Base-by-base conservation (phyloP, 2,888 invertebrate genomes). In the Sericinus montela region DNA sequence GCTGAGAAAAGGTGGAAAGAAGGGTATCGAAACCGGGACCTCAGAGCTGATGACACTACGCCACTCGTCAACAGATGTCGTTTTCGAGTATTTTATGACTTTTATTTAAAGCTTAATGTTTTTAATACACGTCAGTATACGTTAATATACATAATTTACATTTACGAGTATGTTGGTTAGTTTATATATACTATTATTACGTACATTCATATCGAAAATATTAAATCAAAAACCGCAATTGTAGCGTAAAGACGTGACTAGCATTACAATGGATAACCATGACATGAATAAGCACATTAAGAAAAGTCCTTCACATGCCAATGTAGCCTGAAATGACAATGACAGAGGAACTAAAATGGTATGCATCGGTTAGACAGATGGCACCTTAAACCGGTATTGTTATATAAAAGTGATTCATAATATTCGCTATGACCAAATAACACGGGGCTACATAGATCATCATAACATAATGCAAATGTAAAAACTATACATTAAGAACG, bases 301-400 rank as follows among this genome's bases (percentile, higher is more conserved):
- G 25, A 15, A 35, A 39, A 34, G 32, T 6, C 30, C 15, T 1
- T 7, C 14, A 15, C 41, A 37, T 15, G 37, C 41, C 6, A 42
- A 30, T 15, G n/a, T 45, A 28, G 28, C 11, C 50, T 36, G 30
- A 41, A 41, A 30, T 5, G 4, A 23, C 15, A 42, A 9, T 16
- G 1, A 0, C 1, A 1, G 6, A 41, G 23, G 23, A 13, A 30
- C 15, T 32, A 30, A 14, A 50, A 45, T 32, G 16, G 50, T 37
- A 11, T 45, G 41, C 16, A 37, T 14, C 19, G 10, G 19, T 37
- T 13, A 15, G 36, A 39, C 50, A 50, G 50, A 50, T 50, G 50
- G 50, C 45, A 45, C 46, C 45, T 30, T 40, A 44, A 45, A 50
- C 45, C 45, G 32, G 45, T 50, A 50, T 50, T 45, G 45, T 45